Base-by-base conservation (phyloP, 2,888 invertebrate species). In the Kuschelorhynchus macadamiae region DNA sequence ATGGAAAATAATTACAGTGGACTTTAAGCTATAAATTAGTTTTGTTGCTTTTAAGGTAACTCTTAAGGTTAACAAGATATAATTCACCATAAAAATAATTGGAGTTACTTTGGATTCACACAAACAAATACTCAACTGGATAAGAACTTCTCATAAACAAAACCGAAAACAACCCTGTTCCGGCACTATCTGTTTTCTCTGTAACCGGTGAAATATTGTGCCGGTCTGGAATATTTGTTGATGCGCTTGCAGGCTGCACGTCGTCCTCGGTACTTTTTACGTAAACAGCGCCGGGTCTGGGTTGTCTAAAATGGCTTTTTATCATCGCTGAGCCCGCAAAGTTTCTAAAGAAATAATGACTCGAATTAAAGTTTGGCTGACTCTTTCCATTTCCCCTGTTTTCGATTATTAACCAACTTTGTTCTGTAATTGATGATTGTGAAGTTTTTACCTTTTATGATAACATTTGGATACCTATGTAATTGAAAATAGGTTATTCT, bases 181-280 rank as follows among this genome's bases (percentile, higher is more conserved):
- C 50, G 50, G 32, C 33, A 20, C 50, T 39, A 60, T 61, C 61
- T 61, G 50, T 61, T 61, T 61, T 52, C 61, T 33, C 20, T 42
- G 50, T 61, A 61, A 42, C 16, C 50, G 41, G 62, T 62, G 53
- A 62, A 62, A 53, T 62, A 62, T 53, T 16, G 53, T 25, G 50
- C 25, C 17, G 39, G 44, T 18, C 39, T 62, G 21, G 47, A 62
- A 62, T 62, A 62, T 62, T 62, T 62, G 53, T 53, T 53, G 20
- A 53, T 62, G 62, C 53, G 41, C 62, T 62, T 62, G 62, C 62
- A 62, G 25, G 52, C 8, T 52, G 42, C 61, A 61, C 61, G 50
- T 52, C 17, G 32, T 52, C 61, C 42, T 52, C 17, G 32, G 32
- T 53, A 62, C 17, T 62, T 62, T 62, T 62, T 46, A 62, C 41